Conservation (phyloP, 1,140 invertebrate species). For the Drosophila ananassae region DNA sequence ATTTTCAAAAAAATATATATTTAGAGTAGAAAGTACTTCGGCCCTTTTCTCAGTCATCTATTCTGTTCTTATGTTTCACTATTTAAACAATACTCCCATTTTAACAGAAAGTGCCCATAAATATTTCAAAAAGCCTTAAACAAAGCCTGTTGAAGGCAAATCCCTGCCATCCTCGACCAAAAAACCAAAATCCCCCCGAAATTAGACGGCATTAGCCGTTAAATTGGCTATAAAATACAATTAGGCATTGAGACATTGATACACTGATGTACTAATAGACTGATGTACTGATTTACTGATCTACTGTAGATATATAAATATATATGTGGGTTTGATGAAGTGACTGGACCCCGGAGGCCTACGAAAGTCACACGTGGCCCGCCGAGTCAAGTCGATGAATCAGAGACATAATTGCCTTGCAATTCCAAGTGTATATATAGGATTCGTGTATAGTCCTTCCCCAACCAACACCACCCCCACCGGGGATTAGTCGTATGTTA, state of each 20-base stretch:
- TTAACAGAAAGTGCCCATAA: too few relatives aligned
- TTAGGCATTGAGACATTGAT: conserved; percentile 44
- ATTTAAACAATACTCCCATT: too few relatives aligned
- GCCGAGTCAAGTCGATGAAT: conserved; percentile 31
- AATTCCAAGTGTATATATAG: conserved; percentile 4
- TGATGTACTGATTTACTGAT: background rate
- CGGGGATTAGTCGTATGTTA: conserved; percentile 40
- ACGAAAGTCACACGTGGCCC: conserved; percentile 44
- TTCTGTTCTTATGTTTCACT: too few relatives aligned
- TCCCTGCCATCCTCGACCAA: background rate
- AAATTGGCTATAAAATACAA: conserved; percentile 50
- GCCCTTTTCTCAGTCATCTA: too few relatives aligned
- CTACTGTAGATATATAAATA: background rate
- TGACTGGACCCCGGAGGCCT: conserved; percentile 31
- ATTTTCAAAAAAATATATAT: too few relatives aligned
- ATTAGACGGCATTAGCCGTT: conserved; percentile 11
- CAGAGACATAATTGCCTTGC: conserved; percentile 22
- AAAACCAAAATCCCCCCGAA: background rate
- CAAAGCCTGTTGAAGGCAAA: too few relatives aligned
- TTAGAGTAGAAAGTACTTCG: too few relatives aligned
- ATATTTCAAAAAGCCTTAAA: too few relatives aligned
- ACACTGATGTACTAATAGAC: background rate
- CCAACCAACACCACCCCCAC: background rate
- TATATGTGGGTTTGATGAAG: background rate
- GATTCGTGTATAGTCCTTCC: background rate